A percentile compares a stretch with the other conserved stretches of the same genome.
phyloP scores from a whole-genome alignment of 2,113 vertebrate genomes.

The Eulemur macaco region DNA sequence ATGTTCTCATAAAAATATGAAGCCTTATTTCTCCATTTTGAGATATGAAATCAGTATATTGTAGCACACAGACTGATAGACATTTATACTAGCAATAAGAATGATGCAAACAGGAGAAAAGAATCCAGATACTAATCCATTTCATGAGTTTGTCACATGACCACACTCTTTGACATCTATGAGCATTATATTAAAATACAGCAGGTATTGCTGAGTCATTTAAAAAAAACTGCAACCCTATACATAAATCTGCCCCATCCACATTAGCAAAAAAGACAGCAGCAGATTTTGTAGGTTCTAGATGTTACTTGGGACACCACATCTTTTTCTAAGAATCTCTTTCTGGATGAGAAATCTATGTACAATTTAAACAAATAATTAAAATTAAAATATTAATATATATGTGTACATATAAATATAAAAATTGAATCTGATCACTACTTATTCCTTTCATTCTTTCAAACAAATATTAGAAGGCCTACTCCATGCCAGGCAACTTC shows the following conservation, averaged over 20 bases:
- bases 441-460: not conserved
- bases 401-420: not conserved
- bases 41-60: not conserved
- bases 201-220: not conserved
- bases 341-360: not conserved
- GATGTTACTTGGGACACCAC: not conserved
- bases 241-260: not conserved
- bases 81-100: not conserved
- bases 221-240: not conserved
- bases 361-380: not conserved
- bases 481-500: not conserved
- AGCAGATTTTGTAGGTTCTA: not conserved
- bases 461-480: not conserved
- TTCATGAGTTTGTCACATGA: not conserved
- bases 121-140: not conserved
- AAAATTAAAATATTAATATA: not conserved
- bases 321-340: not conserved
- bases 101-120: not conserved
- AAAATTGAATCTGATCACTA: not conserved
- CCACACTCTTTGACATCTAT: not conserved
- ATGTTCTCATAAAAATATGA: not conserved
- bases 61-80: not conserved
- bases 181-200: not conserved
- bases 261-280: not conserved
- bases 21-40: slow-evolving; percentile 1